These are phyloP conservation scores for Entomobrya proxima DNA, from an alignment of 2,888 invertebrate species.

Conservation along the genomic window DNA sequence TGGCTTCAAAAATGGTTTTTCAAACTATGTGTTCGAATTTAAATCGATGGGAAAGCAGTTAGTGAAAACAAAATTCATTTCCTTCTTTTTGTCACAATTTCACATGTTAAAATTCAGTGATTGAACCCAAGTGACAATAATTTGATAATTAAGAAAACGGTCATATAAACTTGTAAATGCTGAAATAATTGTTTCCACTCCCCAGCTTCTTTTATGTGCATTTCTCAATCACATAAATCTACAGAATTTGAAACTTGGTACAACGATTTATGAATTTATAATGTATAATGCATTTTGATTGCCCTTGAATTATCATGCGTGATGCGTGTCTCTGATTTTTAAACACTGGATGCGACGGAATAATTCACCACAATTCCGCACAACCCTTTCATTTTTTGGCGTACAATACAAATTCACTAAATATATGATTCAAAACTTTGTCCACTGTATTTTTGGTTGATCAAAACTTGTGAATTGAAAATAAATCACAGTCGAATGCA, in stretches of 20 bases:
- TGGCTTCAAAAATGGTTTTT: no score
- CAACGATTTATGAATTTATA: no score
- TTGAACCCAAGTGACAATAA: conserved; percentile 48
- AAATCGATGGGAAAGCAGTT: background rate
- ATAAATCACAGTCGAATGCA: conserved; percentile 55
- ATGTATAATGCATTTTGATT: no score
- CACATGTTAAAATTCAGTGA: background rate
- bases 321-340: background rate
- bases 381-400: background rate
- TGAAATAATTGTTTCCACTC: conserved; percentile 19
- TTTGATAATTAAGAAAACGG: no score
- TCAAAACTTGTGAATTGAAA: conserved; percentile 13
- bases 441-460: background rate
- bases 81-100: background rate
- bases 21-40: no score
- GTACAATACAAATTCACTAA: background rate
- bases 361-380: background rate
- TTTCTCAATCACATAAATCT: no score
- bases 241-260: no score
- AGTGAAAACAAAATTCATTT: background rate
- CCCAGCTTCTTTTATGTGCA: background rate
- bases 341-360: background rate
- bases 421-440: background rate
- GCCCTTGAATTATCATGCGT: no score
- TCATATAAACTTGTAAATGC: conserved; percentile 37